A percentile compares a stretch with the other conserved stretches of the same genome.
These are phyloP conservation scores for Chelonia mydas DNA, from an alignment of 2,797 vertebrate species.

Conservation along the genomic window DNA sequence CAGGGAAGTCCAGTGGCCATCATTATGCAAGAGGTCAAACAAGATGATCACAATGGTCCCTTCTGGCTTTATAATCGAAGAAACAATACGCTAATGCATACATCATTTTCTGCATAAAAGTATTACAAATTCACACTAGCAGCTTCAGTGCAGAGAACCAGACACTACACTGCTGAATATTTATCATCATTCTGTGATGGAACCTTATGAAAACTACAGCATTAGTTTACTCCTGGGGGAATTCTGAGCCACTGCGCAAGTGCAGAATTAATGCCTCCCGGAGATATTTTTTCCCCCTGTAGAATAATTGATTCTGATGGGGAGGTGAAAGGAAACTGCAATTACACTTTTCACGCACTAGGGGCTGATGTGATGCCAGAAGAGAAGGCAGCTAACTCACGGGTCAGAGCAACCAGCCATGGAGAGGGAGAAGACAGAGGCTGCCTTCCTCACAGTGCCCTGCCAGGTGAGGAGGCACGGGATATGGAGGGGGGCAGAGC, in stretches of 20 bases:
- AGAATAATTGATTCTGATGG: background rate
- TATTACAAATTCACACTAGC: background rate
- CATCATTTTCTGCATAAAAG: background rate
- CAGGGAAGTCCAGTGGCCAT: background rate
- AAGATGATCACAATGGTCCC: background rate
- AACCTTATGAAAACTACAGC: background rate
- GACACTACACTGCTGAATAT: background rate
- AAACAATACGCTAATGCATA: background rate
- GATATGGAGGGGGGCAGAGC: background rate
- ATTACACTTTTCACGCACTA: background rate
- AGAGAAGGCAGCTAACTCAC: background rate
- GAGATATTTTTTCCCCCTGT: background rate
- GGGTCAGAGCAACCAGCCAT: background rate
- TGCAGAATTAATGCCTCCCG: background rate
- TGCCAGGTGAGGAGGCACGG: background rate
- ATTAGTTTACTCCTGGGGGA: background rate
- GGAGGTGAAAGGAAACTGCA: background rate
- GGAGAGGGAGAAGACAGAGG: background rate
- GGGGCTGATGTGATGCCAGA: background rate
- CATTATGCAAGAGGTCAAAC: background rate
- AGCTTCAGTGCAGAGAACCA: background rate
- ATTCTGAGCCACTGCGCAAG: background rate
- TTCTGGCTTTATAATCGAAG: background rate
- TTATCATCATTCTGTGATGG: background rate
- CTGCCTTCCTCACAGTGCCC: background rate